These are phyloP conservation scores for Sarotherodon lohbergeri DNA, from an alignment of 2,113 vertebrate genomes.

Conservation along the genomic window DNA sequence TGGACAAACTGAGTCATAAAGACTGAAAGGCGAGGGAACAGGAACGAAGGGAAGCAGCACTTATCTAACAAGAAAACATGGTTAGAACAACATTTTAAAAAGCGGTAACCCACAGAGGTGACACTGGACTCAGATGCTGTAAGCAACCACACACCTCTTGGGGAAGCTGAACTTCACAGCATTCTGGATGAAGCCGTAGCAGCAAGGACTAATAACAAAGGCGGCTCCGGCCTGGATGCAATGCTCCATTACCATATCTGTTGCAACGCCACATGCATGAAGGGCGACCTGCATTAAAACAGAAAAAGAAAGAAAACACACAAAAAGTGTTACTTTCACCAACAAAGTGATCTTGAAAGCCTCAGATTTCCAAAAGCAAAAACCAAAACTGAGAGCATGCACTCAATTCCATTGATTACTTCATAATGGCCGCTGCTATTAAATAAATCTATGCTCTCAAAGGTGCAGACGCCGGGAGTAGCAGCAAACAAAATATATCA, in stretches of 20 bases:
- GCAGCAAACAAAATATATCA: conserved; percentile 35
- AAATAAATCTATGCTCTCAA: conserved; percentile 16
- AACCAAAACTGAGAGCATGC: background rate
- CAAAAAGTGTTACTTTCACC: background rate
- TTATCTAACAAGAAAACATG: background rate
- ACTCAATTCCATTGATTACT: conserved; percentile 29
- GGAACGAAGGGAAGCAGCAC: background rate
- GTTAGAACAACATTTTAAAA: background rate
- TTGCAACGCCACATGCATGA: conserved; percentile 94
- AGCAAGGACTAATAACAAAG: conserved; percentile 92
- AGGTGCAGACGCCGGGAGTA: background rate
- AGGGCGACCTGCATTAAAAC: conserved; percentile 82
- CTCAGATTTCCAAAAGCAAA: background rate
- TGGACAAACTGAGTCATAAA: background rate
- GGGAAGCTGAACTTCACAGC: conserved; percentile 91
- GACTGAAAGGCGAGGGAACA: background rate
- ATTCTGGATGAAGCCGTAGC: conserved; percentile 97
- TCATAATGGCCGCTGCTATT: conserved; percentile 19
- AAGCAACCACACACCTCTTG: conserved; percentile 76
- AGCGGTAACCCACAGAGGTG: background rate
- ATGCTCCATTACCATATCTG: conserved; percentile 94
- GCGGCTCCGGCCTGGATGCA: conserved; percentile 81
- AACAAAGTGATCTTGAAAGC: background rate
- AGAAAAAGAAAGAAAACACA: background rate
- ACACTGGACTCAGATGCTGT: background rate